These are phyloP conservation scores for Cavia aperea DNA, from an alignment of 2,113 vertebrate genomes.

Conservation along the genomic window DNA sequence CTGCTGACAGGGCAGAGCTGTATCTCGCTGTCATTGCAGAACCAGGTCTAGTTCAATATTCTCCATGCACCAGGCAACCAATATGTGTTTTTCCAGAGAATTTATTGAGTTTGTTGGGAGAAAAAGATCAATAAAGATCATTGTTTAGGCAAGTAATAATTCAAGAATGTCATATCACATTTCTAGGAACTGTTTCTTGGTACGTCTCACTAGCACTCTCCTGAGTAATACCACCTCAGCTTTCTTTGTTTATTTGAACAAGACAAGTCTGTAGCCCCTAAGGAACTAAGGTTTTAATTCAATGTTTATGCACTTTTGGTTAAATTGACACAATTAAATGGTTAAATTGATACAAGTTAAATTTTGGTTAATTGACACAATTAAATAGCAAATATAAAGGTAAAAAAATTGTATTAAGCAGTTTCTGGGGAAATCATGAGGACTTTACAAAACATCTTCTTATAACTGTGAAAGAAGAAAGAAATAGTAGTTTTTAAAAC, in stretches of 20 bases:
- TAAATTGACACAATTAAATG: background rate
- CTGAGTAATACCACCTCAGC: background rate
- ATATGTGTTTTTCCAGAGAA: background rate
- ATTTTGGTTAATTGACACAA: background rate
- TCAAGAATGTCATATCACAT: background rate
- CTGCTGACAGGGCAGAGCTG: background rate
- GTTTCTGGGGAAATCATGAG: constrained; percentile 12
- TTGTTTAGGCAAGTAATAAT: background rate
- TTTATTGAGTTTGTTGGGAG: background rate
- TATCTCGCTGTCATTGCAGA: background rate
- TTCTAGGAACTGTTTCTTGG: background rate
- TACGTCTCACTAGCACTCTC: background rate
- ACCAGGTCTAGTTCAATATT: background rate
- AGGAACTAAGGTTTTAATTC: background rate
- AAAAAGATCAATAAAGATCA: background rate
- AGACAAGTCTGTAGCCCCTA: background rate
- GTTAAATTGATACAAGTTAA: too few species aligned
- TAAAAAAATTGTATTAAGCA: background rate
- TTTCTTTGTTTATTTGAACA: background rate
- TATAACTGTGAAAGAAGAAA: background rate
- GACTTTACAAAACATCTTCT: background rate
- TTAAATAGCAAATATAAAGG: constrained; percentile 28
- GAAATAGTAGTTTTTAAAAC: background rate
- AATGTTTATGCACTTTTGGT: background rate
- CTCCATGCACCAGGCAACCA: background rate